These are phyloP conservation scores for Polyploca ridens DNA, from an alignment of 2,888 invertebrate species.

Conservation along the genomic window DNA sequence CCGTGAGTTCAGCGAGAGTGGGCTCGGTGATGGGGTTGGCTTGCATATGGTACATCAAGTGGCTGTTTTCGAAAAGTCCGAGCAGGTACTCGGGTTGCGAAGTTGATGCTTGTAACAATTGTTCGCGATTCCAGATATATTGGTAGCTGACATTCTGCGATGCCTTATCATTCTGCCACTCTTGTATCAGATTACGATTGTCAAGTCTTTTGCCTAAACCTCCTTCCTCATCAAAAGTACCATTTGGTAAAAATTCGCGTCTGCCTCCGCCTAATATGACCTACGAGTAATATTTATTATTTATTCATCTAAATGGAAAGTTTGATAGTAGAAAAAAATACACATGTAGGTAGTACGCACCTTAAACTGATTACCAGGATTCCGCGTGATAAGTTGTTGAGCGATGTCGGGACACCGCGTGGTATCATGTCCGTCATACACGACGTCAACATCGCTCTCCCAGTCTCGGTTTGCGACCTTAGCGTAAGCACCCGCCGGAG, in stretches of 20 bases:
- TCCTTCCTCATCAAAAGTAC: constrained; percentile 79
- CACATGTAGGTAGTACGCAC: constrained; percentile 54
- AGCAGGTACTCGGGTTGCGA: constrained; percentile 85
- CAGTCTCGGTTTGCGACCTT: constrained; percentile 88
- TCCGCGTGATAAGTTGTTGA: constrained; percentile 82
- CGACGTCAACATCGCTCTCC: constrained; percentile 87
- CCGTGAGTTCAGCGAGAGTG: constrained; percentile 76
- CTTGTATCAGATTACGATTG: constrained; percentile 86
- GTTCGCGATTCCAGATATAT: constrained; percentile 85
- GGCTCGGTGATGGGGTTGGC: constrained; percentile 64
- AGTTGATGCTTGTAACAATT: constrained; percentile 68
- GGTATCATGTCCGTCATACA: constrained; percentile 48
- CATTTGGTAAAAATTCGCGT: constrained; percentile 85
- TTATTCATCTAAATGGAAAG: too few relatives aligned
- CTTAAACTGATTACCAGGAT: constrained; percentile 87
- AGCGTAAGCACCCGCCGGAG: constrained; percentile 89
- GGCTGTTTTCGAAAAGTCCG: constrained; percentile 86
- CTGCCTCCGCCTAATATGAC: constrained; percentile 91
- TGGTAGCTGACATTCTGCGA: constrained; percentile 57
- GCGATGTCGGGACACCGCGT: constrained; percentile 87
- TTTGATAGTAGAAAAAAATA: too few relatives aligned
- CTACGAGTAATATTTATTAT: constrained; percentile 43
- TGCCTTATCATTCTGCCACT: constrained; percentile 84
- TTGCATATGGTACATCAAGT: constrained; percentile 88
- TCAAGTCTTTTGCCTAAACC: constrained; percentile 79